Conservation (phyloP, 2,797 vertebrate species). For the Poeciliopsis infans region DNA sequence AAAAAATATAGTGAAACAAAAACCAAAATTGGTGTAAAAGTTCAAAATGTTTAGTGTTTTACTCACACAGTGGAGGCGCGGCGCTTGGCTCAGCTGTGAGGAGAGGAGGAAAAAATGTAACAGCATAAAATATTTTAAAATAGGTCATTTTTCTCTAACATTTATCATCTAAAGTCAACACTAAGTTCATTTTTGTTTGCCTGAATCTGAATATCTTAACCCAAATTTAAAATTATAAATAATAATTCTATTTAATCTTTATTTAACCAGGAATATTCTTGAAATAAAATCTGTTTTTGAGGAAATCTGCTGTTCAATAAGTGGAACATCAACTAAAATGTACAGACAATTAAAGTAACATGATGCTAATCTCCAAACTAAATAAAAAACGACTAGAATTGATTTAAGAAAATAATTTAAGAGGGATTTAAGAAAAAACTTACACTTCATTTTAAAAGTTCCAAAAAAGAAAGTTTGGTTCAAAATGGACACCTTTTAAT, state of each 20-base stretch:
- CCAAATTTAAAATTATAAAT: background rate
- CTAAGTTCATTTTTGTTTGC: background rate
- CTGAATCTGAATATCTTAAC: background rate
- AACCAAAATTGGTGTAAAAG: background rate
- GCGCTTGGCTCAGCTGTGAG: accelerated
- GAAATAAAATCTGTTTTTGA: background rate
- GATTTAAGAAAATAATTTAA: background rate
- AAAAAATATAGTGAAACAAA: background rate
- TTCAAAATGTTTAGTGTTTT: background rate
- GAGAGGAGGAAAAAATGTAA: constrained; percentile 16
- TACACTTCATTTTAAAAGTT: no score
- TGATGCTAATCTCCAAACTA: background rate
- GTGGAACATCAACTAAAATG: background rate
- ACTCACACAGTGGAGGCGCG: constrained; percentile 18
- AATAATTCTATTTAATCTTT: background rate
- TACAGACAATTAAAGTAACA: background rate
- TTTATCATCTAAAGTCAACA: background rate
- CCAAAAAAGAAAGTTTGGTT: background rate
- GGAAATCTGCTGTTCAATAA: background rate
- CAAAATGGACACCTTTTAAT: background rate
- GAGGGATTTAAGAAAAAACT: background rate
- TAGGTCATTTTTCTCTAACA: background rate
- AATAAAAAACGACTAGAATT: background rate
- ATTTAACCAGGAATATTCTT: background rate
- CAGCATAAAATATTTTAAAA: background rate